Percentiles rank a stretch among this genome's conserved stretches.
These are phyloP conservation scores for Argopecten irradians DNA, from an alignment of 1,140 invertebrate genomes.

Conservation along the genomic window DNA sequence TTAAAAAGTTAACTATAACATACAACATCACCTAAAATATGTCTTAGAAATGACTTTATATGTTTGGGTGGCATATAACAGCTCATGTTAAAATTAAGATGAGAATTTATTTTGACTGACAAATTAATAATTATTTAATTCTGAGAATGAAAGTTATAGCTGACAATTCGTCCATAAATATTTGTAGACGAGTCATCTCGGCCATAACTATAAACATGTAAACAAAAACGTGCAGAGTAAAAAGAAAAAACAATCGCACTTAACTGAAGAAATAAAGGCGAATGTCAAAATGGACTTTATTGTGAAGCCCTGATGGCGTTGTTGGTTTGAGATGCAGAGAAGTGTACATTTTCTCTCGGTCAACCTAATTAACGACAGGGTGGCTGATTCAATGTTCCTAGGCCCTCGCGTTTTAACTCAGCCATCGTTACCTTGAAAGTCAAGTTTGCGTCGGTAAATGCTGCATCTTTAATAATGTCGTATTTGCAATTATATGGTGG, in stretches of 20 bases:
- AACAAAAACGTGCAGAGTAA: too few species aligned
- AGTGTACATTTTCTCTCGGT: slow-evolving; percentile 30
- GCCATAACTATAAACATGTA: too few species aligned
- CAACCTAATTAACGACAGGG: neutral
- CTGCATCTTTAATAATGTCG: too few species aligned
- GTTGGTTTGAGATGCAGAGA: slow-evolving; percentile 26
- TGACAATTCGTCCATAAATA: too few species aligned
- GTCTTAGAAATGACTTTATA: neutral
- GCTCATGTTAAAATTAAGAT: neutral
- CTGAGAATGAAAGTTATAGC: too few species aligned
- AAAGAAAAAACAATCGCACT: neutral
- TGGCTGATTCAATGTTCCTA: slow-evolving; percentile 30
- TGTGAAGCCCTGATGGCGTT: slow-evolving; percentile 35
- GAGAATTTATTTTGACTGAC: too few species aligned
- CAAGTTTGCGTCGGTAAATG: slow-evolving; percentile 32
- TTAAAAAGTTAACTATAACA: too few species aligned
- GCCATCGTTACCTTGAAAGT: slow-evolving; percentile 28
- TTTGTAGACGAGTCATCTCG: too few species aligned
- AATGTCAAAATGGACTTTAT: slow-evolving; percentile 43
- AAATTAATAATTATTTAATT: too few species aligned
- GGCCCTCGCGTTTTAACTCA: slow-evolving; percentile 35
- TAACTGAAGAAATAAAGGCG: slow-evolving; percentile 38
- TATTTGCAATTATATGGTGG: too few species aligned
- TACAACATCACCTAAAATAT: too few species aligned
- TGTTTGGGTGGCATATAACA: neutral